phyloP scores from a whole-genome alignment of 2,113 vertebrate species.

The Fukomys damarensis region DNA sequence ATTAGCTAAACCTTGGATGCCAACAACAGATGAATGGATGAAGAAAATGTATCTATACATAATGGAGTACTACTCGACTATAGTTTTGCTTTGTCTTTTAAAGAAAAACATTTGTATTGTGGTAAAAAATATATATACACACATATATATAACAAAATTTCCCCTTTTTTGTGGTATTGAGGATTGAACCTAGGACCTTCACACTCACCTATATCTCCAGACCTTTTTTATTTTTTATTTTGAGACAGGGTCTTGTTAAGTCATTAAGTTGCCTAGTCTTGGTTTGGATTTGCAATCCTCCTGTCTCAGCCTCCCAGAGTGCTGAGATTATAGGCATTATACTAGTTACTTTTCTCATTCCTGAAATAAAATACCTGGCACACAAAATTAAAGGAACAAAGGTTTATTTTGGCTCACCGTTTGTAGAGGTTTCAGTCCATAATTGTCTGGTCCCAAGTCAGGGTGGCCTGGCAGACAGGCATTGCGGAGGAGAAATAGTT shows the following conservation, averaged over 20 bases:
- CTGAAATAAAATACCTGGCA: background rate
- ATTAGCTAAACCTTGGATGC: background rate
- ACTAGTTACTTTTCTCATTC: background rate
- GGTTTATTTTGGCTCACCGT: background rate
- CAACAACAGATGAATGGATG: background rate
- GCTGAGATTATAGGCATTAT: background rate
- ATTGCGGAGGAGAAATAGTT: background rate
- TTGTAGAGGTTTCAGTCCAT: background rate
- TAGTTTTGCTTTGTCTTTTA: background rate
- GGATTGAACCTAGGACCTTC: background rate
- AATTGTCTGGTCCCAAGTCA: background rate
- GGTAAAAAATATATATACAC: background rate
- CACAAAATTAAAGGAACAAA: background rate
- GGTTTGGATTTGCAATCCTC: background rate
- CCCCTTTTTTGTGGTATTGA: background rate
- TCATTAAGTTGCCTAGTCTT: background rate
- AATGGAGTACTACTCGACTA: background rate
- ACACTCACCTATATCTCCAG: background rate
- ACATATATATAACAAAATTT: slow-evolving; percentile 3
- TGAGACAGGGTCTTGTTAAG: background rate
- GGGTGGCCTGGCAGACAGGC: background rate
- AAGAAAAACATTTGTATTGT: slow-evolving; percentile 25
- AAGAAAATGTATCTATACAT: background rate
- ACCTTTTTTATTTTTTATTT: background rate
- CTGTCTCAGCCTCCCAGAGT: background rate